Conservation (phyloP, 2,797 vertebrate genomes). For the Acrocephalus scirpaceus region DNA sequence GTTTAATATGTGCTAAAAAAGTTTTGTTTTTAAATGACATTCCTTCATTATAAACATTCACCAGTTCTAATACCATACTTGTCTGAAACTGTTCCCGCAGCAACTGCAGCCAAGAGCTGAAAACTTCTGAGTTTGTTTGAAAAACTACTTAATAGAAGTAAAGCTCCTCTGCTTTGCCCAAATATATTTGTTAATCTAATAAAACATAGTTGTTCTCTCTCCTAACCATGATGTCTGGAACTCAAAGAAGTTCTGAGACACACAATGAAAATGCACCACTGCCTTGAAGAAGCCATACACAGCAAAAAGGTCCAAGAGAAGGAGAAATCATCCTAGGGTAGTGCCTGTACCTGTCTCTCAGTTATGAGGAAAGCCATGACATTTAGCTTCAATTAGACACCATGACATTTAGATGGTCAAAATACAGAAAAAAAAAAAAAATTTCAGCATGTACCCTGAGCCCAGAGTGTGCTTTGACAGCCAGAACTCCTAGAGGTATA, state of each 20-base stretch:
- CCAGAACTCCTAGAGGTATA: background rate
- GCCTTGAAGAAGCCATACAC: background rate
- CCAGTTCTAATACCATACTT: background rate
- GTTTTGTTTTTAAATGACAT: background rate
- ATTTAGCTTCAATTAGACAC: background rate
- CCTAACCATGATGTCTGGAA: background rate
- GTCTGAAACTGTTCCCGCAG: background rate
- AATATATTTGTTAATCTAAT: background rate
- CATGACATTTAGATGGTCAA: background rate
- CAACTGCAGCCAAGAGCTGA: background rate
- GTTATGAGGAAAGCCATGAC: background rate
- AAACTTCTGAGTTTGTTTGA: background rate
- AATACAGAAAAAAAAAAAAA: background rate
- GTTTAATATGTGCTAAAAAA: background rate
- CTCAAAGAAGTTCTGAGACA: background rate
- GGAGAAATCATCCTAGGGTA: background rate
- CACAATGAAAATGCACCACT: background rate
- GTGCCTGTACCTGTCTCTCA: background rate
- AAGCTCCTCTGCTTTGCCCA: background rate
- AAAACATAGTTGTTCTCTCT: background rate
- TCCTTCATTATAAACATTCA: background rate
- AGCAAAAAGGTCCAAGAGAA: background rate
- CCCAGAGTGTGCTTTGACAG: background rate
- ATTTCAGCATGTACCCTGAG: background rate
- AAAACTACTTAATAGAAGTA: background rate